Base-by-base conservation (phyloP, 2,888 invertebrate species). In the Campoplex nolae region DNA sequence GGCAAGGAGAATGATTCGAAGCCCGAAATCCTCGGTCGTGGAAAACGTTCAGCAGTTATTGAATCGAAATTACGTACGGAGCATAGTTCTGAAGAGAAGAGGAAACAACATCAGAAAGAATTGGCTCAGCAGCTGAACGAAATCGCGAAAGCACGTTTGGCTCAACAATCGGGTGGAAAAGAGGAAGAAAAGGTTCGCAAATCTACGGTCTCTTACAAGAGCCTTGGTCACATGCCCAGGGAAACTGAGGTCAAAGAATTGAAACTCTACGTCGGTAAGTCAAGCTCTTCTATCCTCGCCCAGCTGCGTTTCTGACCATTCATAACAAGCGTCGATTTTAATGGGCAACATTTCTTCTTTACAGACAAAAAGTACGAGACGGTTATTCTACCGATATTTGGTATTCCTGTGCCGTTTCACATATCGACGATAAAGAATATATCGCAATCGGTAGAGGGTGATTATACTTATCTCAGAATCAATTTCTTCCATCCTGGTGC, bases 391-490 rank as follows among this genome's bases (percentile, higher is more conserved):
- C 99, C 99, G 2, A 97, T 99, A 90, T 99, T 98, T 95, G 99
- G 99, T 85, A 96, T 98, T 70, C 97, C 99, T 0, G 98, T 99
- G 86, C 99, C 99, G 80, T 99, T 99, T 95, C 99, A 99, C 94
- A 99, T 99, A 94, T 99, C 99, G 6, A 99, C 99, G 8, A 98
- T 99, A 80, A 99, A 99, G 95, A 99, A 99, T 94, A 99, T 99
- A 92, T 99, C 99, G 0, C 98, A 99, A 95, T 99, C 99, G 0
- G 98, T 99, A 18, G 99, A 99, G 95, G 99, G 99, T 7, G 99
- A 99, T 95, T 99, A 99, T 95, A 99, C 99, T 0, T 99, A 99
- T 95, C 96, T 99, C 90, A 97, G 98, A 94, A 98, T 99, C 92
- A 99, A 99, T 95, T 99, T 99, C 95, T 99, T 99, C 95, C 99